Base-by-base conservation (phyloP, 2,797 vertebrate genomes). In the Coracias cyanogaster region DNA sequence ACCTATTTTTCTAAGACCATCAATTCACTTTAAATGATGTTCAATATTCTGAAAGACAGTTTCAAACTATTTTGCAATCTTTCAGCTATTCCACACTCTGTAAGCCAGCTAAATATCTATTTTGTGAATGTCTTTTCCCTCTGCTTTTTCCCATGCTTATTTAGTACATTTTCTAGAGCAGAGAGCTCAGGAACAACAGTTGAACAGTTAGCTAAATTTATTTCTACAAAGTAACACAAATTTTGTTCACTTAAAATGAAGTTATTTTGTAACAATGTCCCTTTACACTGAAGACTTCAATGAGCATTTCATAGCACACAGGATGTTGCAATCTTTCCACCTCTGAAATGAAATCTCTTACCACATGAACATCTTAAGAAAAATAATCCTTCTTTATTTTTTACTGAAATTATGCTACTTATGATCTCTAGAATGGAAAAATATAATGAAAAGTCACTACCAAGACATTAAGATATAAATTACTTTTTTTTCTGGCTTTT, bases 401-500 rank as follows among this genome's bases (percentile, higher is more conserved):
- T 74, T 73, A 95, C 21, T 82, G 69, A 90, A 93, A 93, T 88
- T 86, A 86, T 19, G 46, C 21, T 79, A 82, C 21, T 90, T 94
- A 51, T 78, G 91, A 65, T 71, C 93, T 8, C 48, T 33, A 87
- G 61, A 97, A 91, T n/a, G 57, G 85, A 95, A 94, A 82, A 43
- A 64, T 33, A 90, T 13, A 95, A 57, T 28, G 2, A 94, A 94
- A 84, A 90, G 55, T 85, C 80, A 94, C 15, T 77, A 66, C 61
- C 43, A 51, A 28, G 57, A 86, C 41, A 96, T 26, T 88, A 72
- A 16, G 5, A 74, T 58, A 67, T 51, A 70, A 85, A 92, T 41
- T 28, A 91, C 43, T 77, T 82, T 91, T 84, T 84, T 58, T 61
- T 35, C 35, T 45, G n/a, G 49, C 74, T 96, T 96, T 83, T 93